Evolutionary conservation across 2,888 invertebrate genomes (phyloP).

Genomic region (Cryptosula pallasiana): DNA sequence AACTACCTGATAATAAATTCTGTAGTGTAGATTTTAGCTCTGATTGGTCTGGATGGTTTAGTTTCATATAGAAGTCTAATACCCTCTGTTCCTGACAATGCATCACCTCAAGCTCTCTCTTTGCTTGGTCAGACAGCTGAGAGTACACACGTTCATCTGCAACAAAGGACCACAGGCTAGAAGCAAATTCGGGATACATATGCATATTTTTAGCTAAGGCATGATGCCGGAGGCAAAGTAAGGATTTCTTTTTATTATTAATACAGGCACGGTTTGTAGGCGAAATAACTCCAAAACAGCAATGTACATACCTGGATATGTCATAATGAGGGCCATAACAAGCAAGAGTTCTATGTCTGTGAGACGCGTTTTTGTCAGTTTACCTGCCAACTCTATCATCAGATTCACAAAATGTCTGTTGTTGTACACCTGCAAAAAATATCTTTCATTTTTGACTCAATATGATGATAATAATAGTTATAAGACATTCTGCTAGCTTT

Average conservation of each 20-base stretch:
- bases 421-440: neutral
- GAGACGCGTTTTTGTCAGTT: neutral
- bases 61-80: slow-evolving; percentile 5
- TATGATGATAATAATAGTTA: no score
- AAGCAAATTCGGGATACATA: no score
- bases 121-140: neutral
- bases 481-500: no score
- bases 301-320: slow-evolving; percentile 1
- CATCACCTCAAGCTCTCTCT: neutral
- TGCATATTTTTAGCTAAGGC: no score
- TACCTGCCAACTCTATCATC: neutral
- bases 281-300: no score
- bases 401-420: slow-evolving; percentile 1
- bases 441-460: no score
- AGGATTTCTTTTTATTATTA: no score
- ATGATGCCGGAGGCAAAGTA: no score
- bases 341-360: neutral
- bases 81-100: neutral
- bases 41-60: slow-evolving; percentile 1
- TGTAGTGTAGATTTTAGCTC: neutral
- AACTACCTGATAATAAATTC: neutral
- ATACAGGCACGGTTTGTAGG: no score
- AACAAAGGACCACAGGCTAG: no score
- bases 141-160: neutral
- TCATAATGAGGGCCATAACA: neutral